Base-by-base conservation (phyloP, 1,140 invertebrate species). In the Rhopalosiphum maidis region DNA sequence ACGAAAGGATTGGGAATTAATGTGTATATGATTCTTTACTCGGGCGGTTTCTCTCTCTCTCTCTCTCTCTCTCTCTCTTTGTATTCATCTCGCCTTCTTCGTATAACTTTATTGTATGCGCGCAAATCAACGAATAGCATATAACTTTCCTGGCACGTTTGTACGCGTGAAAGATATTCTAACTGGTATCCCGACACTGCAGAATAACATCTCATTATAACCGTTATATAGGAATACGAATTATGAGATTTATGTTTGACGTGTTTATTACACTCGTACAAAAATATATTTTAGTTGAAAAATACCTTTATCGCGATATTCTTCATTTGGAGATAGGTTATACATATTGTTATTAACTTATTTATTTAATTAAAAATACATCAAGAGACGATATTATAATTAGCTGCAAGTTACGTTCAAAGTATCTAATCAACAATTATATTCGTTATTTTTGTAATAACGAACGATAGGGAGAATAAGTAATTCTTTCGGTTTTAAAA, bases 1-100 rank as follows among this genome's bases (percentile, higher is more conserved):
- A 89, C 22, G 87, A 89, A 89, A 89, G 87, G 87, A 89, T 54
- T 54, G 35, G 37, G 86, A 55, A 89, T 37, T 37, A 51, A 37
- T 54, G 51, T 89, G 11, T 46, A 46, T 46, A 46, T 23, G n/a
- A 55, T 7, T 87, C 30, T 87, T 87, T 43, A 48, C 43, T n/a
- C 30, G 43, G 30, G 25, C 25, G 85, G 30, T 87, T 87, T 86
- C 85, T 48, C 30, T 87, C 41, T 87, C 25, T 46, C 30, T 86
- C 25, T 35, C 46, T 35, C 35, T 54, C n/a, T 90, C 3, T 43
- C 21, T 35, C 25, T 90, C 3, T 43, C 21, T 35, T 11, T n/a
- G 4, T n/a, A 21, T 90, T 68, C 25, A 89, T 89, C 35, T 55
- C 11, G 37, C 54, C 6, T 25, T 11, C 41, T 21, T 43, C 41